A percentile compares a stretch with the other conserved stretches of the same genome.
These are phyloP conservation scores for Sinohyriopsis cumingii DNA, from an alignment of 2,888 invertebrate species.

Conservation along the genomic window DNA sequence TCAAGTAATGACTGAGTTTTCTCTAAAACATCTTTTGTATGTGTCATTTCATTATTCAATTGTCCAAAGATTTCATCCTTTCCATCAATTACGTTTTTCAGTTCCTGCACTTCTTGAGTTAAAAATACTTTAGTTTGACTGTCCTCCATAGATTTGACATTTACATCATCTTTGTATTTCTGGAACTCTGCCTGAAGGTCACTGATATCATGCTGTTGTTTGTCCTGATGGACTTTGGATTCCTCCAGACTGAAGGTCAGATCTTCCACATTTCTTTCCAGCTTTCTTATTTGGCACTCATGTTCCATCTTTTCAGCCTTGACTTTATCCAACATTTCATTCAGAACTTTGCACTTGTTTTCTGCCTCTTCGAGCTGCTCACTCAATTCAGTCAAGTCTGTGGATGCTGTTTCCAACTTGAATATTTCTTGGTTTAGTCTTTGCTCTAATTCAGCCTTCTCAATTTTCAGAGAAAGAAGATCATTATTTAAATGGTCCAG, in stretches of 20 bases:
- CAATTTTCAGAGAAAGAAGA: not conserved
- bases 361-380: conserved; percentile 14
- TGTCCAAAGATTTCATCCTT: conserved; percentile 19
- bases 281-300: not conserved
- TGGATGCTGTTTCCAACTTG: not conserved
- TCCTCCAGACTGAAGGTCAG: too few relatives aligned
- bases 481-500: conserved; percentile 11
- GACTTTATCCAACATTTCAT: conserved; percentile 1
- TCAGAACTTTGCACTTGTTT: conserved; percentile 10
- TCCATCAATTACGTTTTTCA: conserved; percentile 21
- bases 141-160: not conserved
- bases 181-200: too few relatives aligned
- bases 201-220: too few relatives aligned
- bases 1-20: not conserved
- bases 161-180: not conserved
- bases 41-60: conserved; percentile 15
- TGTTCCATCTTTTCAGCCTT: not conserved
- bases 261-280: too few relatives aligned
- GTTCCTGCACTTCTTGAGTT: conserved; percentile 16
- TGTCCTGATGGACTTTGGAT: too few relatives aligned
- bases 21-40: conserved; percentile 2
- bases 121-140: not conserved
- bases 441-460: not conserved
- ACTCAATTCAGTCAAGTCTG: conserved; percentile 4
- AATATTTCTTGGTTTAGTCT: not conserved